phyloP scores from a whole-genome alignment of 2,888 invertebrate genomes.

The Polydrusus cervinus region DNA sequence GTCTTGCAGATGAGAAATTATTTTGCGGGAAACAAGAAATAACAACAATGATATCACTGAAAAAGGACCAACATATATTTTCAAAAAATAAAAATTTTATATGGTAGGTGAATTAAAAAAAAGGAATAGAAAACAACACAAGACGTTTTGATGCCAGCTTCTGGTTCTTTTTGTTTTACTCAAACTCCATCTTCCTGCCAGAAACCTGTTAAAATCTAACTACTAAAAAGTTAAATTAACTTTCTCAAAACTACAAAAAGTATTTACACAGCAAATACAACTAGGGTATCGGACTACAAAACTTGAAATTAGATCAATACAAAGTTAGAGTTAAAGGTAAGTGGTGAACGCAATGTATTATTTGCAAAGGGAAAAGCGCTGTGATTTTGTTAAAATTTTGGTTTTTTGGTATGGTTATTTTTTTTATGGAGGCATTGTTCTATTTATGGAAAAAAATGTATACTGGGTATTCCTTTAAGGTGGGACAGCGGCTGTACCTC shows the following conservation, averaged over 20 bases:
- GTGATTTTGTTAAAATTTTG: background rate
- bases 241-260: conserved; percentile 43
- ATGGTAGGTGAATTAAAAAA: background rate
- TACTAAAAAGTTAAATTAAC: conserved; percentile 45
- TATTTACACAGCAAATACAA: conserved; percentile 55
- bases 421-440: too few relatives aligned
- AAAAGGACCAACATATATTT: background rate
- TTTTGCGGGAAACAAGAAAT: too few relatives aligned
- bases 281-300: conserved; percentile 21
- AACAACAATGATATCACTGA: too few relatives aligned
- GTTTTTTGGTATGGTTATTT: background rate
- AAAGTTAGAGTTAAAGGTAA: conserved; percentile 7
- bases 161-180: conserved; percentile 65
- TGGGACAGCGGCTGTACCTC: too few relatives aligned
- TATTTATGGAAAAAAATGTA: too few relatives aligned
- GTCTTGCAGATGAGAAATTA: too few relatives aligned
- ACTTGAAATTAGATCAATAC: background rate
- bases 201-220: conserved; percentile 57
- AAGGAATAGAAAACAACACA: conserved; percentile 4
- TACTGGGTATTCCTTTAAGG: too few relatives aligned
- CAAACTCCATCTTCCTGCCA: conserved; percentile 69
- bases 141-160: background rate
- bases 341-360: background rate
- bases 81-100: background rate
- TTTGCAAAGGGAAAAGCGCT: conserved; percentile 2